phyloP scores from a whole-genome alignment of 1,140 invertebrate genomes.

The Hyles vespertilio region DNA sequence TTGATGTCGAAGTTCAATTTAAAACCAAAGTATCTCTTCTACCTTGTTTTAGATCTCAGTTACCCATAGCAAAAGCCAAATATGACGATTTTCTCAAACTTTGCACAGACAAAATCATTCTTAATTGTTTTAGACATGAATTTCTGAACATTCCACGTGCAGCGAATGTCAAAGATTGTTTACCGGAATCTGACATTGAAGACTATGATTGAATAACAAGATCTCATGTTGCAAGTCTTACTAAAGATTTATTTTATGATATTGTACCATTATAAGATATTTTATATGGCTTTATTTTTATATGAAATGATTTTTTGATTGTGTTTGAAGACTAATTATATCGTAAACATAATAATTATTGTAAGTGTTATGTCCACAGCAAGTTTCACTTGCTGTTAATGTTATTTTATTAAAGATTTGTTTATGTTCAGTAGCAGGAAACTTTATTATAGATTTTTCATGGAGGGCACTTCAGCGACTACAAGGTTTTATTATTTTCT shows the following conservation, averaged over 20 bases:
- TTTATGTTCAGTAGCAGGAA: background rate
- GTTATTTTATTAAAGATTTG: background rate
- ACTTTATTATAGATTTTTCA: background rate
- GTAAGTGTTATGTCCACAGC: background rate
- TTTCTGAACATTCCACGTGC: slow-evolving; percentile 12
- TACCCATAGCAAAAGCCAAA: slow-evolving; percentile 17
- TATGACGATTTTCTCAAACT: slow-evolving; percentile 22
- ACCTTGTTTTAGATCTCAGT: slow-evolving; percentile 9
- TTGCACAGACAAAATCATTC: slow-evolving; percentile 16
- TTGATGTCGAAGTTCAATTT: slow-evolving; percentile 12
- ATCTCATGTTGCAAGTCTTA: slow-evolving; percentile 1
- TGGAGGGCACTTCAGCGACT: too few relatives aligned
- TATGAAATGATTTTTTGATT: background rate
- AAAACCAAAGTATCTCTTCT: slow-evolving; percentile 4
- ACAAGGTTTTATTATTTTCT: too few relatives aligned
- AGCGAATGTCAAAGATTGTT: background rate
- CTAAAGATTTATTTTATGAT: too few relatives aligned
- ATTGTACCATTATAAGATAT: too few relatives aligned
- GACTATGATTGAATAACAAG: slow-evolving; percentile 13
- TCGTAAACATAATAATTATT: background rate
- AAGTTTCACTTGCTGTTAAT: background rate
- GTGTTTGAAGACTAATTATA: background rate
- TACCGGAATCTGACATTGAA: slow-evolving; percentile 11
- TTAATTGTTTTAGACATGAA: slow-evolving; percentile 17
- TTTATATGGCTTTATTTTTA: too few relatives aligned